Conservation (phyloP, 2,797 vertebrate genomes). For the Pterois miles region DNA sequence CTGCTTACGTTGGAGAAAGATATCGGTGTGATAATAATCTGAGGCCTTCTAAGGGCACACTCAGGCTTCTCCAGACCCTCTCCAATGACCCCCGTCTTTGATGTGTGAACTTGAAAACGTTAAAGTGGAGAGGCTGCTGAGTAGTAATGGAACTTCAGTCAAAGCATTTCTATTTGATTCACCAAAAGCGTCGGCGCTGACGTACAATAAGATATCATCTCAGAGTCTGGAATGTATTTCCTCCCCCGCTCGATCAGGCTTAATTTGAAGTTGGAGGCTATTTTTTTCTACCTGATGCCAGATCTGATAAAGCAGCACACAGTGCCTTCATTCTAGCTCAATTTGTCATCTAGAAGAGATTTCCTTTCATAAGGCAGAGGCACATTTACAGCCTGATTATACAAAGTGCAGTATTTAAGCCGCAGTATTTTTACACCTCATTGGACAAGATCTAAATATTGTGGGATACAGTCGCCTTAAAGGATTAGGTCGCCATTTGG, state of each 20-base stretch:
- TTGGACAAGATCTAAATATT: constrained; percentile 32
- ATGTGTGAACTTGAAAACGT: constrained; percentile 63
- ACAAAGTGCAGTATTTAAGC: constrained; percentile 34
- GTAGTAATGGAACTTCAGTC: constrained; percentile 63
- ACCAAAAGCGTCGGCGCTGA: constrained; percentile 53
- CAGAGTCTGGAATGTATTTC: constrained; percentile 73
- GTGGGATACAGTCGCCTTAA: constrained; percentile 6
- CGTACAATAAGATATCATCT: constrained; percentile 72
- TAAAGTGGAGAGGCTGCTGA: constrained; percentile 46
- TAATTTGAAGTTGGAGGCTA: constrained; percentile 61
- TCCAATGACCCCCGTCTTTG: constrained; percentile 66
- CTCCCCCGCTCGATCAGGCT: constrained; percentile 64
- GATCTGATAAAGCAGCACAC: constrained; percentile 75
- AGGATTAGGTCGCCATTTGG: not conserved
- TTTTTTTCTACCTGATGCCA: constrained; percentile 67
- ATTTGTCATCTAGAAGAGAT: constrained; percentile 62
- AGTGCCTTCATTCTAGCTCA: constrained; percentile 49
- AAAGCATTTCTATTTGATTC: constrained; percentile 68
- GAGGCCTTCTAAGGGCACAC: constrained; percentile 63
- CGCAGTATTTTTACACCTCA: constrained; percentile 49
- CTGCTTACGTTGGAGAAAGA: constrained; percentile 56
- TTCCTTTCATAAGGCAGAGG: constrained; percentile 33
- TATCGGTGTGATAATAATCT: constrained; percentile 61
- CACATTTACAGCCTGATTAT: constrained; percentile 35
- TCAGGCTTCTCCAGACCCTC: constrained; percentile 48